Evolutionary conservation across 1,140 invertebrate genomes (phyloP), one percentile per base, ranked within the genome.

Genomic region (Camponotus floridanus): DNA sequence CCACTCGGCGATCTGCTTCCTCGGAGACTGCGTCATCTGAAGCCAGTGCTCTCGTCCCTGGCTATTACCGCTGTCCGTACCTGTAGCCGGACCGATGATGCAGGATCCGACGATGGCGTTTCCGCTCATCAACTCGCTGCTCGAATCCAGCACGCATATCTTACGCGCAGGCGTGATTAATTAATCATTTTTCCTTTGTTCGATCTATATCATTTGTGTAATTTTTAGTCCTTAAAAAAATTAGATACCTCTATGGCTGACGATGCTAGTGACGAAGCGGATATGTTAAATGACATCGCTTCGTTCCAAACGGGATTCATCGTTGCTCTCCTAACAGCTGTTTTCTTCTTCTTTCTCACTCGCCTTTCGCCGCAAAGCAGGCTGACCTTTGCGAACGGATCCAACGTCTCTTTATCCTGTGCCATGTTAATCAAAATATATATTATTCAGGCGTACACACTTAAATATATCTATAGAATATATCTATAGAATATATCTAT

Each of bases 271-370:
- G 96, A 96, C 55, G 95, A 95, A 6, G 97, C 96, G 67, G 97
- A 95, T 90, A 99, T 96, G 94, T 98, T 99, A 94, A 99, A 99
- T 15, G 98, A 97, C 88, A 99, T 97, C 5, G 98, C 98, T 94
- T 99, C 98, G 94, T 99, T 99, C 98, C 99, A 99, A 9, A 98
- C 97, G n/a, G 98, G 98, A 95, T 98, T 98, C 57, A 97, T 96
- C 15, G 97, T 98, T 91, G 97, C 97, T 93, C 98, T 97, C 81
- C 98, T 97, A 68, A 98, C 97, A 39, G 98, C 98, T 5, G 97
- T 98, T 93, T 98, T 98, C 92, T 98, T 99, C 96, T 99, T 99
- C 96, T 99, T 99, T 94, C 99, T 99, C n/a, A 97, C 96, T 76
- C 96, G 96, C 91, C 97, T 98, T 33, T 98, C 98, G 89, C 98